These are phyloP conservation scores for Sepiola atlantica DNA, from an alignment of 2,888 invertebrate genomes.

Conservation along the genomic window DNA sequence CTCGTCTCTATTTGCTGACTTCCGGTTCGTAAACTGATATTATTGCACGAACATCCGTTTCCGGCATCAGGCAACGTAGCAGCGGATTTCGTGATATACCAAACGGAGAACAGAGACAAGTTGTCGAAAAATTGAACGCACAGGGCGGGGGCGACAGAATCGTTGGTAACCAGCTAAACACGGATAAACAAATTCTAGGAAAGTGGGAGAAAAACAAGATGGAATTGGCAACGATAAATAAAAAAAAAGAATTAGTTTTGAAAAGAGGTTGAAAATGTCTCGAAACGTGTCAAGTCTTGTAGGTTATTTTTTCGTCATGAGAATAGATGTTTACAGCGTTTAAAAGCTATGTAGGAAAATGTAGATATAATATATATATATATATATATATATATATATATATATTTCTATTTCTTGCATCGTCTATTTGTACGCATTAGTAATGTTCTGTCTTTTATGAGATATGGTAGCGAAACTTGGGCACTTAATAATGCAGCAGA, in stretches of 20 bases:
- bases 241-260: neutral
- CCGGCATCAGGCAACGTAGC: neutral
- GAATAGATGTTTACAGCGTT: neutral
- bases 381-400: no score
- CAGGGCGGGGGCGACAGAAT: neutral
- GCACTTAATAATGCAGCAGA: no score
- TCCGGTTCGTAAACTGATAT: conserved; percentile 9
- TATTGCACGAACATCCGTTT: conserved; percentile 1
- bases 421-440: no score
- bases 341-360: neutral
- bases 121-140: neutral
- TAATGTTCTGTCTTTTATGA: no score
- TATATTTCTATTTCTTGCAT: no score
- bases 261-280: neutral
- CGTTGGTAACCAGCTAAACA: neutral
- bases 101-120: neutral
- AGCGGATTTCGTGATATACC: neutral
- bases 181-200: neutral
- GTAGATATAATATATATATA: no score
- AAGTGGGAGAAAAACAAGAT: neutral
- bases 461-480: no score
- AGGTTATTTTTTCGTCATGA: neutral
- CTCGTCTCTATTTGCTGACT: neutral
- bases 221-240: neutral
- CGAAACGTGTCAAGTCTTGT: neutral